Base-by-base conservation (phyloP, 2,797 vertebrate genomes). In the Petrocephalus schoutedeni region DNA sequence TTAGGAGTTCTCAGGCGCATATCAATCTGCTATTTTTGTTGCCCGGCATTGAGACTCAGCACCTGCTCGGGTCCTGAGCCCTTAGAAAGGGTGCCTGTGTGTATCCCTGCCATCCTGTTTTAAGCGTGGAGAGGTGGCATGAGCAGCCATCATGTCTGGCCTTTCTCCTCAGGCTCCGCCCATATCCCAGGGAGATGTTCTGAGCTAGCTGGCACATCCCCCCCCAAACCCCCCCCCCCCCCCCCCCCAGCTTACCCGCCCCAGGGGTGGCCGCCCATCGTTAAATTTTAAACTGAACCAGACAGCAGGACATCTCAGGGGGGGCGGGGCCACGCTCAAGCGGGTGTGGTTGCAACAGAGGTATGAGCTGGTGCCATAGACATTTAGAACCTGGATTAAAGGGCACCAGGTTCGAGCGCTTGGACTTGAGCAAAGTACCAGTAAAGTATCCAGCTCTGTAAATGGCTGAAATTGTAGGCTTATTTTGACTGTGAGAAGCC, bases 251-350 rank as follows among this genome's bases (percentile, higher is more conserved):
- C 41, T 9, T 16, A 49, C 36, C 0, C 36, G 2, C 71, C 36
- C 14, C 64, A 71, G 64, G 64, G 28, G 64, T 71, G 64, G 64
- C 28, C 36, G 64, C 28, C 64, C 64, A 16, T 71, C 64, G 12
- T 71, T 36, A 71, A 71, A 71, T 71, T 71, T 71, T 49, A 77
- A 77, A 77, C 71, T 77, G 71, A 77, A 41, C 36, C 71, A 77
- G 74, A 45, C 41, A 2, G 41, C 2, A 16, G 28, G 64, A 36
- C 14, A 28, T 16, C 64, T 71, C 1, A 1, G 28, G 8, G 2
- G 58, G 9, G 61, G 59, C 0, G n/a, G n/a, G 61, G 21, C 12
- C 23, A n/a, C n/a, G n/a, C n/a, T n/a, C 23, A 3, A 3, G 61
- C 16, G 67, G 71, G 32, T 41, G 71, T 77, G 71, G 71, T 5